phyloP scores from a whole-genome alignment of 2,888 invertebrate species.

The Ochropleura leucogaster region DNA sequence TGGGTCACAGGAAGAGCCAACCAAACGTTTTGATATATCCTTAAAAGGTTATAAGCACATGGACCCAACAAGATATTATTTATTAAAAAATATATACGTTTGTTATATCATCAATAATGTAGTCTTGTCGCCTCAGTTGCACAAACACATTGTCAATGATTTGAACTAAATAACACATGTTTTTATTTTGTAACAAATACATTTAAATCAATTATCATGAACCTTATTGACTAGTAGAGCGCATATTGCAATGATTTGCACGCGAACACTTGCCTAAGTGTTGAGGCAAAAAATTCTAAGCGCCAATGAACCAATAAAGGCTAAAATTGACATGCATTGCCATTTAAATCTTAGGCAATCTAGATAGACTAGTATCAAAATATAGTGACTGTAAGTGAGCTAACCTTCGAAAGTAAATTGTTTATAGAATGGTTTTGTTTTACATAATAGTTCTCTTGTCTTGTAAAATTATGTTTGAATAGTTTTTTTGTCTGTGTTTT shows the following conservation, averaged over 20 bases:
- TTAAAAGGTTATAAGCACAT: no score
- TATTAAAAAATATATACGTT: no score
- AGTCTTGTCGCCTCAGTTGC: background rate
- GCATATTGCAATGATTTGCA: slow-evolving; percentile 57
- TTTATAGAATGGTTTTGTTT: background rate
- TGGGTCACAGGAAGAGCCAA: no score
- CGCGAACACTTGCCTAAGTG: slow-evolving; percentile 59
- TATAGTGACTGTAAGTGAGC: background rate
- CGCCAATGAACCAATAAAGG: slow-evolving; percentile 30
- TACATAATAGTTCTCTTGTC: background rate
- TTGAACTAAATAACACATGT: slow-evolving; percentile 16
- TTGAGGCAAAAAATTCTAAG: slow-evolving; percentile 34
- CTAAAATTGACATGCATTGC: slow-evolving; percentile 32
- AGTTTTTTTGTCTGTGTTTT: background rate
- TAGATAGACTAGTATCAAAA: slow-evolving; percentile 26
- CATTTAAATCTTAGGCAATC: slow-evolving; percentile 37
- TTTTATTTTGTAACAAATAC: slow-evolving; percentile 56
- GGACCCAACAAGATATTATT: no score
- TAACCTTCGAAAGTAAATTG: slow-evolving; percentile 18
- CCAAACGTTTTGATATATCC: no score
- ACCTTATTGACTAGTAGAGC: slow-evolving; percentile 61
- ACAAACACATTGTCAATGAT: slow-evolving; percentile 15
- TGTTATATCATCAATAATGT: background rate
- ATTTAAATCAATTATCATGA: slow-evolving; percentile 57
- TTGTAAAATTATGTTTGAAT: background rate